A percentile compares a stretch with the other conserved stretches of the same genome.
Conservation (phyloP, 2,797 vertebrate genomes). For the Austrolebias charrua region DNA sequence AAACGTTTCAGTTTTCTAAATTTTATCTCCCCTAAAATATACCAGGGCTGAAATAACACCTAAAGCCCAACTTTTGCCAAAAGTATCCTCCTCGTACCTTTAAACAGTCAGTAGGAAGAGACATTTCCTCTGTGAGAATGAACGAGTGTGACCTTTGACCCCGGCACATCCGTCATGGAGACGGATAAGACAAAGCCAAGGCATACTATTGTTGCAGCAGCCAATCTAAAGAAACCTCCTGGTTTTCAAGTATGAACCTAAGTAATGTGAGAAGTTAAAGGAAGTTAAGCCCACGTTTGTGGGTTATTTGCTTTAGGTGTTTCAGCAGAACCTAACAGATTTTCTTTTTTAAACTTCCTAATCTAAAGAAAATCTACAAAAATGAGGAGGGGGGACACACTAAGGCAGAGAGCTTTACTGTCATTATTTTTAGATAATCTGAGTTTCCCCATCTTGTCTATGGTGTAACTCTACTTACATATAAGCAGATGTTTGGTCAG, state of each 20-base stretch:
- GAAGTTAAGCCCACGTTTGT: slow-evolving; percentile 13
- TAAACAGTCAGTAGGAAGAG: slow-evolving; percentile 78
- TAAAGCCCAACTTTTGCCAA: slow-evolving; percentile 19
- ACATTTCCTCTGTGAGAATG: slow-evolving; percentile 82
- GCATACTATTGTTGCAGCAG: slow-evolving; percentile 64
- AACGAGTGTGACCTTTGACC: slow-evolving; percentile 80
- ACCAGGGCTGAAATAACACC: slow-evolving; percentile 1
- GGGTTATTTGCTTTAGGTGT: slow-evolving; percentile 21
- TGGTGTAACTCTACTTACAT: slow-evolving; percentile 14
- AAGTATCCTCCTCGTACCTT: slow-evolving; percentile 32
- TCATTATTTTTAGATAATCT: slow-evolving; percentile 21
- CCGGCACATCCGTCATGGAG: slow-evolving; percentile 76
- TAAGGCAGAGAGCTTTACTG: slow-evolving; percentile 23
- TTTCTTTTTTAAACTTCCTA: slow-evolving; percentile 18
- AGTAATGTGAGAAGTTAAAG: slow-evolving; percentile 29
- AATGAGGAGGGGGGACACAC: neutral
- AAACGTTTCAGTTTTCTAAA: neutral
- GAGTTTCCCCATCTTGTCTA: no score
- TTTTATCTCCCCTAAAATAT: neutral
- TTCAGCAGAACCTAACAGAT: slow-evolving; percentile 15
- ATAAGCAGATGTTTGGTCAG: no score
- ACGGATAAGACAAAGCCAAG: slow-evolving; percentile 66
- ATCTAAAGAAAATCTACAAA: slow-evolving; percentile 21
- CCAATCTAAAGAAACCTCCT: slow-evolving; percentile 53
- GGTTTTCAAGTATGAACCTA: slow-evolving; percentile 45